Conservation (phyloP, 64 coral and sea anemone species). For the Pocillopora damicornis region DNA sequence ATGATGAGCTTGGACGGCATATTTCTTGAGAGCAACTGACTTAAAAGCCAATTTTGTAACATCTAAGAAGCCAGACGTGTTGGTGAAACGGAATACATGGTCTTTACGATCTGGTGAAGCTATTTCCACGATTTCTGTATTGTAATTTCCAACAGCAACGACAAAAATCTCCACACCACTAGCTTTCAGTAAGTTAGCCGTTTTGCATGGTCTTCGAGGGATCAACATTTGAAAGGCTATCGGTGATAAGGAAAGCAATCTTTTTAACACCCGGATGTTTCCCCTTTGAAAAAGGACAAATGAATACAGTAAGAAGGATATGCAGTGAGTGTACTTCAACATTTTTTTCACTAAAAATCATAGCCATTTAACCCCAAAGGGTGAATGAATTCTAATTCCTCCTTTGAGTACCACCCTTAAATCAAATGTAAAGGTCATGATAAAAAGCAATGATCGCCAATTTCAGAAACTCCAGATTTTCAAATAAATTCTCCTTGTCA, state of each 20-base stretch:
- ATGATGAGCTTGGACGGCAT: background rate
- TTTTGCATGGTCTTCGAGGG: conserved; percentile 1
- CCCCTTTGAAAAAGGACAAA: background rate
- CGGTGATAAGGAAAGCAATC: conserved; percentile 32
- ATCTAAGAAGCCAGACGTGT: conserved; percentile 10
- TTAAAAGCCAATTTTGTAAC: conserved; percentile 7
- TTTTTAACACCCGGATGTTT: background rate
- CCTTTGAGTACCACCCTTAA: no score
- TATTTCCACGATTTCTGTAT: conserved; percentile 22
- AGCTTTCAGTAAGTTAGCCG: conserved; percentile 20
- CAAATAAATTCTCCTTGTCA: no score
- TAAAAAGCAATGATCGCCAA: no score
- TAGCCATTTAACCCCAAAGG: no score
- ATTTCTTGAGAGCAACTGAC: background rate
- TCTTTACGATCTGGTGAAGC: conserved; percentile 11
- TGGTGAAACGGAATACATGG: conserved; percentile 17
- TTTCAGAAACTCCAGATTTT: no score
- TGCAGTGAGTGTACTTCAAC: no score
- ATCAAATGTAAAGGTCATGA: no score
- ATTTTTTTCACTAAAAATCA: no score
- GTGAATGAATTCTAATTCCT: no score
- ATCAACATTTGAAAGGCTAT: conserved; percentile 41
- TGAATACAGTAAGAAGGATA: no score
- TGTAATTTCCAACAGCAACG: conserved; percentile 45
- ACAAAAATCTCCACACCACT: conserved; percentile 37